phyloP scores from a whole-genome alignment of 2,113 vertebrate species.

The Orthochromis indermauri region DNA sequence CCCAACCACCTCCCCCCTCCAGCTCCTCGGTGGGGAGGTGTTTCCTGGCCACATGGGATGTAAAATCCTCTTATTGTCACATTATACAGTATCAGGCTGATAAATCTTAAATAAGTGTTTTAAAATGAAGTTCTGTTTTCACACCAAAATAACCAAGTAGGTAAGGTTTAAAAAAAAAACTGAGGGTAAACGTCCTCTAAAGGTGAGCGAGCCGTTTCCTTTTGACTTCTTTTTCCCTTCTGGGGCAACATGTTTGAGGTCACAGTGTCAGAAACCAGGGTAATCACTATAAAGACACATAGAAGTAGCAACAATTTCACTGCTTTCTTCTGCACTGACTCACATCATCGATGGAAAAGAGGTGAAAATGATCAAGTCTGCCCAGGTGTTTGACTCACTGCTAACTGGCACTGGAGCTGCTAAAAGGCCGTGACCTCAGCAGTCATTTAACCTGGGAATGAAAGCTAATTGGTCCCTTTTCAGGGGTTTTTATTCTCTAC shows the following conservation, averaged over 20 bases:
- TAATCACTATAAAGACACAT: fast-evolving
- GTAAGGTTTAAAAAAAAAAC: fast-evolving
- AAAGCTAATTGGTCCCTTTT: not conserved
- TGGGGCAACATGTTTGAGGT: not conserved
- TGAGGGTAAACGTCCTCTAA: not conserved
- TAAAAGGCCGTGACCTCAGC: not conserved
- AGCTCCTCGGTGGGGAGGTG: not conserved
- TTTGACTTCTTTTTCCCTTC: not conserved
- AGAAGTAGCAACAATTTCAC: not conserved
- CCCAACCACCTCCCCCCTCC: not conserved
- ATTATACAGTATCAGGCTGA: not conserved
- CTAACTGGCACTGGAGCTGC: not conserved
- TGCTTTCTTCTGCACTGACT: not conserved
- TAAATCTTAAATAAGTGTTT: not conserved
- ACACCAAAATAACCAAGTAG: not conserved
- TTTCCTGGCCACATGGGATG: fast-evolving
- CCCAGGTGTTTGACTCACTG: not conserved
- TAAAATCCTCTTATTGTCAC: not conserved
- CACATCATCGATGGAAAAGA: not conserved
- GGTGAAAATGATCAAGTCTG: fast-evolving
- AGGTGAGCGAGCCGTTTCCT: not conserved
- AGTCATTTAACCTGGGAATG: not conserved
- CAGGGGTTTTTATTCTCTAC: not conserved
- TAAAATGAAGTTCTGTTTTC: not conserved
- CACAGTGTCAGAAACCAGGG: fast-evolving